Evolutionary conservation across 2,888 invertebrate genomes (phyloP).

Genomic region (Pilophorus perplexus): DNA sequence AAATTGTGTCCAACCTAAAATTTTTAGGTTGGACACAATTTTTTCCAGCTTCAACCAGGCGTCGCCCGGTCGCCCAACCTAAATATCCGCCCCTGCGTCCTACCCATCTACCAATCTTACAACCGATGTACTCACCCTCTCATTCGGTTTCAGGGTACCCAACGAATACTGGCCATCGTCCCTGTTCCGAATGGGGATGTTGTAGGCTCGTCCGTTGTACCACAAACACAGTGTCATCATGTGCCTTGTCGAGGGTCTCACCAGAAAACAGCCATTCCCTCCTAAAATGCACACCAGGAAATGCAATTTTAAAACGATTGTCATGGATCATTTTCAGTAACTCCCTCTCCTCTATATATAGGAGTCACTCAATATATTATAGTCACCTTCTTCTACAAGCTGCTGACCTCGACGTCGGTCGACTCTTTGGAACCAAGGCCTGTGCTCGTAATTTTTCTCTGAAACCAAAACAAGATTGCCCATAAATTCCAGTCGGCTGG

Average conservation of each 20-base stretch:
- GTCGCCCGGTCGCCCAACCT: too few species aligned
- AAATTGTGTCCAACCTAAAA: too few species aligned
- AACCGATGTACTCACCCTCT: conserved; percentile 49
- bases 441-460: conserved; percentile 32
- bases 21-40: too few species aligned
- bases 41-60: too few species aligned
- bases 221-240: conserved; percentile 51
- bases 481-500: conserved; percentile 17
- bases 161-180: conserved; percentile 50
- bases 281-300: conserved; percentile 47
- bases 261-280: conserved; percentile 49
- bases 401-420: conserved; percentile 46
- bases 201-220: conserved; percentile 49
- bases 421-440: conserved; percentile 45
- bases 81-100: too few species aligned
- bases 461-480: conserved; percentile 21
- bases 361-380: conserved; percentile 7
- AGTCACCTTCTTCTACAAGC: conserved; percentile 44
- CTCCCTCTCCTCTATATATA: neutral
- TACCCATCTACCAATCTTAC: too few species aligned
- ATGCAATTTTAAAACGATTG: too few species aligned
- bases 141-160: conserved; percentile 50
- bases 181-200: conserved; percentile 50
- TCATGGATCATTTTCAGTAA: too few species aligned
- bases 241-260: conserved; percentile 50